Conservation (phyloP, 2,113 vertebrate genomes). For the Oceanites oceanicus region DNA sequence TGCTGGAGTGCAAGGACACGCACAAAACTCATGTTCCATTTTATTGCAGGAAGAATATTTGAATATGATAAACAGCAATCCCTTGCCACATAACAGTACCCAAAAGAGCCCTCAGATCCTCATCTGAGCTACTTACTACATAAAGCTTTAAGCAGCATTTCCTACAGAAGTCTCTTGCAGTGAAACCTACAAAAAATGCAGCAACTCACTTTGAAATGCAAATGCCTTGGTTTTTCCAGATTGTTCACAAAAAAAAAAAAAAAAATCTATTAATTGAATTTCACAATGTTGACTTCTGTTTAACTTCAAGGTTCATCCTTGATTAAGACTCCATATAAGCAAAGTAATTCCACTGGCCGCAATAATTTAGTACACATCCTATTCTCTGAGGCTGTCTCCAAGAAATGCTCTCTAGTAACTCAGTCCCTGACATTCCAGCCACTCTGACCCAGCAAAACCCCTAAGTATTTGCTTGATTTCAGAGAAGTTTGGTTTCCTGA, state of each 20-base stretch:
- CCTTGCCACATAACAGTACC: no score
- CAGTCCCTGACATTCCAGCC: not conserved
- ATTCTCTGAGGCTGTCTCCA: not conserved
- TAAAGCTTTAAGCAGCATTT: no score
- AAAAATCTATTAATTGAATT: not conserved
- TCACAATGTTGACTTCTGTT: not conserved
- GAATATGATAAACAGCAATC: no score
- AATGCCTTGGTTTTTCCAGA: not conserved
- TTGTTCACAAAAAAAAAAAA: not conserved
- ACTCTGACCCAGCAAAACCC: not conserved
- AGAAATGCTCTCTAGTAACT: not conserved
- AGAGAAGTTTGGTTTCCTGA: not conserved
- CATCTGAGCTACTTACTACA: no score
- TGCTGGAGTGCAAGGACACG: no score
- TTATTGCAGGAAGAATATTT: no score
- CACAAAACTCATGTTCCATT: no score
- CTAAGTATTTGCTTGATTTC: not conserved
- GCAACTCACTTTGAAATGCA: not conserved
- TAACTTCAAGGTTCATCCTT: not conserved
- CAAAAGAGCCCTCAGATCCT: no score
- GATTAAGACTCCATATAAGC: not conserved
- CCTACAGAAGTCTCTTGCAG: not conserved
- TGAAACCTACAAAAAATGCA: not conserved
- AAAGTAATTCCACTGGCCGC: not conserved
- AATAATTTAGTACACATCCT: not conserved